Evolutionary conservation across 2,113 vertebrate species (phyloP).

Genomic region (Prinia subflava): DNA sequence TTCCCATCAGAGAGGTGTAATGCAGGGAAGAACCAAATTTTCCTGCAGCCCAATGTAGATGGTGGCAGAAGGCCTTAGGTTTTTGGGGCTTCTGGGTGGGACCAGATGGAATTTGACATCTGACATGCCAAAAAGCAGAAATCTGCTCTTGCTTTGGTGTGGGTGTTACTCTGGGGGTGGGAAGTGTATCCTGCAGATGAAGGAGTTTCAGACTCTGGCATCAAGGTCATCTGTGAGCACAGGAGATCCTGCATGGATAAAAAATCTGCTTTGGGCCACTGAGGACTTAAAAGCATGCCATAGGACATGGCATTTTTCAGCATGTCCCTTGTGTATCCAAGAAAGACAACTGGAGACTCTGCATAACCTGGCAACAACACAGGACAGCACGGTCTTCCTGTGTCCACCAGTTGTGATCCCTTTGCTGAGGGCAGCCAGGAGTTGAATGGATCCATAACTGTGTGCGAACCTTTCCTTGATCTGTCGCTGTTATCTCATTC

Average conservation of each 20-base stretch:
- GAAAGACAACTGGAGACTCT: background rate
- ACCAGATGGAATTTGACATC: background rate
- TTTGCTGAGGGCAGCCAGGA: background rate
- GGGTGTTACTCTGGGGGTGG: background rate
- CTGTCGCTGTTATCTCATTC: background rate
- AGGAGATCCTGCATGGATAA: background rate
- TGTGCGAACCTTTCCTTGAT: background rate
- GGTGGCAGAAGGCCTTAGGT: background rate
- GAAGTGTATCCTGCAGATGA: background rate
- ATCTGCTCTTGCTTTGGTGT: background rate
- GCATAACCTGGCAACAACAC: background rate
- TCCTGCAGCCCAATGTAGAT: background rate
- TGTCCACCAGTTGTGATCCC: background rate
- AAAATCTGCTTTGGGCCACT: background rate
- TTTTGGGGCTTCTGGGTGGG: background rate
- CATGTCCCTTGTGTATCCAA: background rate
- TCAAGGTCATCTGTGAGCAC: background rate
- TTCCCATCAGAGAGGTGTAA: background rate
- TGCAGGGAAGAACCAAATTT: background rate
- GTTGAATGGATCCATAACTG: background rate
- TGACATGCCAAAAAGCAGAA: background rate
- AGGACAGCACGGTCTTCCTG: accelerated
- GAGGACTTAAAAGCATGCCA: background rate
- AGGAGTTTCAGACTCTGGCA: background rate
- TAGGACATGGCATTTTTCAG: background rate